A percentile compares a stretch with the other conserved stretches of the same genome.
Evolutionary conservation across 2,113 vertebrate species (phyloP).

Genomic region (Addax nasomaculatus): DNA sequence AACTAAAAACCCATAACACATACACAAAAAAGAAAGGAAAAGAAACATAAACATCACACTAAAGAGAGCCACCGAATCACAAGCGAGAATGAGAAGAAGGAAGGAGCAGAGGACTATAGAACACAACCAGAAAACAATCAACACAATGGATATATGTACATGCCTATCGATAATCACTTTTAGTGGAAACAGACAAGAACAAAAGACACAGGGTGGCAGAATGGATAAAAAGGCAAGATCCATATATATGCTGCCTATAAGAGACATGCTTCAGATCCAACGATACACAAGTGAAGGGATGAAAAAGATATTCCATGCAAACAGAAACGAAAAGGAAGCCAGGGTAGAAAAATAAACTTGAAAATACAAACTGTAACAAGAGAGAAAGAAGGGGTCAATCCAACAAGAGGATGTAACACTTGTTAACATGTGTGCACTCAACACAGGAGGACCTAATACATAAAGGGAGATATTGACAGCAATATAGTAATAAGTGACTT

Average conservation of each 20-base stretch:
- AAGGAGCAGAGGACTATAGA: neutral
- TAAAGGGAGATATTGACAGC: neutral
- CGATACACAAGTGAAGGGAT: neutral
- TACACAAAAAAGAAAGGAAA: neutral
- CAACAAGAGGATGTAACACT: neutral
- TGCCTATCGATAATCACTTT: neutral
- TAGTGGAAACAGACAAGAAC: neutral
- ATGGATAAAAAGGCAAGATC: neutral
- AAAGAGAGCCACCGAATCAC: neutral
- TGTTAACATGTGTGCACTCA: neutral
- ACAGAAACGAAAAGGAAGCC: neutral
- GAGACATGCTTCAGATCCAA: neutral
- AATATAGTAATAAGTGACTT: neutral
- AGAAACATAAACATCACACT: neutral
- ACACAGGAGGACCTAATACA: neutral
- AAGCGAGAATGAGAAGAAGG: neutral
- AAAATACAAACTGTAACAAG: neutral
- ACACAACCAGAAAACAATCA: neutral
- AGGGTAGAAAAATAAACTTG: neutral
- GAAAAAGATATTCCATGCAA: neutral
- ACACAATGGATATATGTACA: neutral
- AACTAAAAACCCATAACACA: neutral
- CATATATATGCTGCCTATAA: neutral
- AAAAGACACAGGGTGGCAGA: neutral
- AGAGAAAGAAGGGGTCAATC: neutral